Percentiles rank a stretch among this genome's conserved stretches.
phyloP scores from a whole-genome alignment of 2,888 invertebrate species.

The Trissonchulus latispiculum region DNA sequence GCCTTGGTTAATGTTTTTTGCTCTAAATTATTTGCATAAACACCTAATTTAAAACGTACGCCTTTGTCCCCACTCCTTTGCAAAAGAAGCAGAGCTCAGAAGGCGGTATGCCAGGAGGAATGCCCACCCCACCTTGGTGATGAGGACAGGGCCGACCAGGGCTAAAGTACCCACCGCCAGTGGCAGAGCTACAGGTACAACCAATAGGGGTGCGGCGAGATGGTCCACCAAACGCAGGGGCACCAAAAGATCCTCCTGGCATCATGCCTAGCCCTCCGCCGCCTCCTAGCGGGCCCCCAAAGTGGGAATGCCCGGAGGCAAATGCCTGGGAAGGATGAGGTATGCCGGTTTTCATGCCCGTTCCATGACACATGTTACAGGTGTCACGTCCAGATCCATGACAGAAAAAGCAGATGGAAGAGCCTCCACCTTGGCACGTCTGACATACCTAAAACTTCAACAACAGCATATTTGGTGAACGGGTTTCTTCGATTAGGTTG shows the following conservation, averaged over 20 bases:
- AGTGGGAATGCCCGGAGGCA: conserved; percentile 40
- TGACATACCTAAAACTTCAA: conserved; percentile 28
- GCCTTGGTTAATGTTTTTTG: no score
- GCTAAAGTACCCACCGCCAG: conserved; percentile 10
- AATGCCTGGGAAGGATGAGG: conserved; percentile 35
- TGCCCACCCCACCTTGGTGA: neutral
- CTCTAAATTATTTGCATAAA: neutral
- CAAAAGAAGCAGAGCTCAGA: conserved; percentile 42
- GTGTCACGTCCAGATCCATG: conserved; percentile 40
- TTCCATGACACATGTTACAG: conserved; percentile 41
- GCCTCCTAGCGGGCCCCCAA: conserved; percentile 30
- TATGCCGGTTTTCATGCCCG: conserved; percentile 44
- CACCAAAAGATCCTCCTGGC: conserved; percentile 7
- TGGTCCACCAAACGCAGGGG: neutral
- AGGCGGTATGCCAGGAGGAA: conserved; percentile 40
- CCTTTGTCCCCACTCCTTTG: conserved; percentile 28
- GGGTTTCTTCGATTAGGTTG: no score
- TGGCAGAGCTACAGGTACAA: neutral
- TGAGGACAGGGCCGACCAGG: conserved; percentile 7
- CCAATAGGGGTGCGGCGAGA: neutral
- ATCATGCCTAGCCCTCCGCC: no score
- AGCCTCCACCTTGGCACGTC: conserved; percentile 36
- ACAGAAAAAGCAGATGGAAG: conserved; percentile 41
- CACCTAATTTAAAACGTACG: conserved; percentile 3
- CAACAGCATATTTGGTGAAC: no score